Evolutionary conservation across 2,888 invertebrate genomes (phyloP), one percentile per base, ranked within the genome.

Genomic region (Brachylomia viminalis): DNA sequence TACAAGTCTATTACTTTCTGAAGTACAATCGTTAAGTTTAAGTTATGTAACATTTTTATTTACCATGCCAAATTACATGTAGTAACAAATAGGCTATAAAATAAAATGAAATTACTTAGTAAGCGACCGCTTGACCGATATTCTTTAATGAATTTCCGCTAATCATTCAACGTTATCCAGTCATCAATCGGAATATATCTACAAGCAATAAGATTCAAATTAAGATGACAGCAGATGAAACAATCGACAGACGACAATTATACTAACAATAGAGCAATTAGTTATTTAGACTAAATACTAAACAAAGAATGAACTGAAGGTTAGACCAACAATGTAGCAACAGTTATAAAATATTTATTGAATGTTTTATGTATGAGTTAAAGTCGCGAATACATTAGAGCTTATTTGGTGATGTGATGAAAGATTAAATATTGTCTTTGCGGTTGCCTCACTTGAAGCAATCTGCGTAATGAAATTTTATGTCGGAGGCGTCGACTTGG

Each of bases 231-330:
- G 72, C 64, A 72, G 66, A 65, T 79, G 79, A 75, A 62, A 87
- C 80, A 80, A 81, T 87, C 66, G 86, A 56, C 33, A 66, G 72
- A 85, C 65, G 72, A 79, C 80, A 82, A 86, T 82, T 83, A 79
- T 67, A 66, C 23, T 64, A 66, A 83, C 95, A 95, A 95, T 94
- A 91, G 92, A 90, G 88, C 94, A 94, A 95, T 95, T 95, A 94
- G 84, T 87, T 90, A 89, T 91, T 87, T 89, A 90, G 91, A 92
- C 90, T 92, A 92, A 92, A 93, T 90, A 89, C 88, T 91, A 91
- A 92, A 93, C 93, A 94, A 93, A 92, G 92, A 92, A 91, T 88
- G 87, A 84, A 79, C 80, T 85, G 90, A 93, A 93, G 91, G 92
- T 92, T 92, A 91, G 86, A 64, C 68, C 70, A 78, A 80, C 89